phyloP scores from a whole-genome alignment of 2,113 vertebrate genomes.

The Hassar affinis region DNA sequence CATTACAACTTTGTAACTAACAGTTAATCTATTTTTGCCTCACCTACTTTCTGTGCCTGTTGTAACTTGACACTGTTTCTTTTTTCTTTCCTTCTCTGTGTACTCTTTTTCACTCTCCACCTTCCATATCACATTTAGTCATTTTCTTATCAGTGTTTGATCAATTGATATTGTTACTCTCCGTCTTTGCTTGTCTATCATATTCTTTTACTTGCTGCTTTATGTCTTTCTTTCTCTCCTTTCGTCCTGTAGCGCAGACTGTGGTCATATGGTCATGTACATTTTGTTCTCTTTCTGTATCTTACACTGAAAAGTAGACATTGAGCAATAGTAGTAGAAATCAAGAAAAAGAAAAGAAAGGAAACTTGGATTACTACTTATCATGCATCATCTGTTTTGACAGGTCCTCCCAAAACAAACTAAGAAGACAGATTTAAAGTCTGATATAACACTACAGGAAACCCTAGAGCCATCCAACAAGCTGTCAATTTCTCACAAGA shows the following conservation, averaged over 20 bases:
- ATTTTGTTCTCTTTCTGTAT: constrained; percentile 6
- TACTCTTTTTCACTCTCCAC: not conserved
- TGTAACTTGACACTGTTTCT: constrained; percentile 22
- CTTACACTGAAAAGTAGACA: not conserved
- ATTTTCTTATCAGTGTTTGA: not conserved
- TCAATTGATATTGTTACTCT: not conserved
- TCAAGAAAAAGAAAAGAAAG: not conserved
- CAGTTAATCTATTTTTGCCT: constrained; percentile 21
- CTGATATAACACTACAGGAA: constrained; percentile 60
- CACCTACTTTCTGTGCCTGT: constrained; percentile 13
- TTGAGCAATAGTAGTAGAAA: not conserved
- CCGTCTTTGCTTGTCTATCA: not conserved
- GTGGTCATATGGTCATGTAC: constrained; percentile 7
- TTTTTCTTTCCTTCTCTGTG: constrained; percentile 27
- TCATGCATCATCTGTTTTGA: constrained; percentile 48
- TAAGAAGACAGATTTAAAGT: constrained; percentile 66
- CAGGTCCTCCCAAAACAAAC: constrained; percentile 70
- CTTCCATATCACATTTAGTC: not conserved
- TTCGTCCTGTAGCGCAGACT: not conserved
- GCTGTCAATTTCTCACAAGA: constrained; percentile 37
- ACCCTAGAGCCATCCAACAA: constrained; percentile 48
- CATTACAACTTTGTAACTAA: not conserved
- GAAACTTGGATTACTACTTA: not conserved
- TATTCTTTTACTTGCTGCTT: not conserved
- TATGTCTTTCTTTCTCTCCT: not conserved